Conservation (phyloP, 2,888 invertebrate species). For the Melinaea menophilus region DNA sequence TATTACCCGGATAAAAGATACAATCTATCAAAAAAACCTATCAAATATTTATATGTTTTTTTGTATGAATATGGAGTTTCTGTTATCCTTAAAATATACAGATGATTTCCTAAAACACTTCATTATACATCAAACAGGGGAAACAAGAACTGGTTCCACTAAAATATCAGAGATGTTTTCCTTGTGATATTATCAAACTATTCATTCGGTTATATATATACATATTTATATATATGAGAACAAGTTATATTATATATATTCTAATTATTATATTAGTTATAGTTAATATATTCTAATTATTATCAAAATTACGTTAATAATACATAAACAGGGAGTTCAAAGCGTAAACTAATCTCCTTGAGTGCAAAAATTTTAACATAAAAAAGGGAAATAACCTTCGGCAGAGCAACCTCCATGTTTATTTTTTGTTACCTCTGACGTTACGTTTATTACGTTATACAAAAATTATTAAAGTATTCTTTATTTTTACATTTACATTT, state of each 20-base stretch:
- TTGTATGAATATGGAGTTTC: no score
- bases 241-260: background rate
- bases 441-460: background rate
- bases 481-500: background rate
- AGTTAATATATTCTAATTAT: background rate
- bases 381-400: slow-evolving; percentile 1
- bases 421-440: background rate
- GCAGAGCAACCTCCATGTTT: background rate
- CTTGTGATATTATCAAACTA: no score
- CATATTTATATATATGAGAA: background rate
- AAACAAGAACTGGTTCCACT: no score
- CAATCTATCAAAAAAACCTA: no score
- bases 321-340: background rate
- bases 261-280: background rate
- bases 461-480: no score
- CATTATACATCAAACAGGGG: no score
- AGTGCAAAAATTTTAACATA: background rate
- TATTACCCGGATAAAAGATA: no score
- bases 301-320: background rate
- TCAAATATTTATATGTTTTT: no score
- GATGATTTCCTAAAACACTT: no score
- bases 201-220: no score
- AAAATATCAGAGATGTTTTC: no score
- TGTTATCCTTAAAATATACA: no score
- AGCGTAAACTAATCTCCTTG: slow-evolving; percentile 2